phyloP scores from a whole-genome alignment of 2,888 invertebrate species.

The Eupeodes luniger region DNA sequence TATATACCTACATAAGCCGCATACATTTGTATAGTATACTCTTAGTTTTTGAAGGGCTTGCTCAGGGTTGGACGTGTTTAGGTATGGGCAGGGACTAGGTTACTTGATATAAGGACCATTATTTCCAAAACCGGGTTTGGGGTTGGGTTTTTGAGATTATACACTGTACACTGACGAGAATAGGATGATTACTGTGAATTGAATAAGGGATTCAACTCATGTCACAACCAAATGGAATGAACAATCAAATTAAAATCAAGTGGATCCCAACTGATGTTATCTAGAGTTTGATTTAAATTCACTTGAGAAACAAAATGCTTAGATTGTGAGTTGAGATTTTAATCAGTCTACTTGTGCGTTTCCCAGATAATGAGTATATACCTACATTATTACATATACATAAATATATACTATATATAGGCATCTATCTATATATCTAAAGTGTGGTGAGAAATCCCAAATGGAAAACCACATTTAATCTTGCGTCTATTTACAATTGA shows the following conservation, averaged over 20 bases:
- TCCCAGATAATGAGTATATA: neutral
- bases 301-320: conserved; percentile 46
- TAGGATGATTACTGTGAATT: conserved; percentile 1
- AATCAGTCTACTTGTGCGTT: conserved; percentile 63
- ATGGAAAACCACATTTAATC: neutral
- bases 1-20: conserved; percentile 12
- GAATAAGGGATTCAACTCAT: conserved; percentile 19
- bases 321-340: conserved; percentile 60
- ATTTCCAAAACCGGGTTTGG: conserved; percentile 33
- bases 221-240: conserved; percentile 50
- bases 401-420: too few species aligned
- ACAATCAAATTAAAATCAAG: conserved; percentile 78
- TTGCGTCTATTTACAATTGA: conserved; percentile 4
- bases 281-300: conserved; percentile 62
- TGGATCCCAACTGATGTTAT: conserved; percentile 75
- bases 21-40: neutral
- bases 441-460: conserved; percentile 5
- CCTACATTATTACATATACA: too few species aligned
- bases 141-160: conserved; percentile 44
- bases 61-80: neutral
- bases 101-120: conserved; percentile 13
- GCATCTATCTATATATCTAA: too few species aligned
- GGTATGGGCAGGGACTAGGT: neutral
- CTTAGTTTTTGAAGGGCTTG: neutral
- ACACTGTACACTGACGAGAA: conserved; percentile 26